phyloP scores from a whole-genome alignment of 2,888 invertebrate genomes.

The Drosophila ezoana region DNA sequence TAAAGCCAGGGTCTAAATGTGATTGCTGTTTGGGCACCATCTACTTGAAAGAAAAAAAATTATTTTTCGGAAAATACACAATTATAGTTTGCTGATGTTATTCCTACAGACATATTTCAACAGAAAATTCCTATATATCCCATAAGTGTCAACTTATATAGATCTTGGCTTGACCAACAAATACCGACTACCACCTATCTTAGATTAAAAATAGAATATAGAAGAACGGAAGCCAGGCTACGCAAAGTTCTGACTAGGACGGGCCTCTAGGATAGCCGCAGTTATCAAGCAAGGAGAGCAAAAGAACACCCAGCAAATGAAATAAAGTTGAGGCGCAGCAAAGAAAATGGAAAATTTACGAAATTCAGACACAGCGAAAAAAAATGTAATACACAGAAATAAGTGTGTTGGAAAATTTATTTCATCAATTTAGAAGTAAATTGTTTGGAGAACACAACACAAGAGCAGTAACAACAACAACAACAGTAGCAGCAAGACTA shows the following conservation, averaged over 20 bases:
- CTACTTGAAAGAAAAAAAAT: too few species aligned
- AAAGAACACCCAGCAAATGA: neutral
- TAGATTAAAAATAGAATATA: neutral
- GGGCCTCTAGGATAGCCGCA: conserved; percentile 3
- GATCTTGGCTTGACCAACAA: conserved; percentile 1
- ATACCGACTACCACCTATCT: conserved; percentile 3
- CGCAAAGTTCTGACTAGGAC: neutral
- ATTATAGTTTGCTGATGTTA: neutral
- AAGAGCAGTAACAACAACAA: conserved; percentile 24
- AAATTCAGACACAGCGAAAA: conserved; percentile 16
- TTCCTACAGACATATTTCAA: neutral
- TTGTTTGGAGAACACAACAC: conserved; percentile 82
- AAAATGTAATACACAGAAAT: conserved; percentile 66
- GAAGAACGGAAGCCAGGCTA: neutral
- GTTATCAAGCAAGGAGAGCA: neutral
- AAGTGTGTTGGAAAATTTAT: conserved; percentile 84
- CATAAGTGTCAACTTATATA: neutral
- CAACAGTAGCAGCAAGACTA: conserved; percentile 34
- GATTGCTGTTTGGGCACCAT: too few species aligned
- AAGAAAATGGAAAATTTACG: conserved; percentile 14
- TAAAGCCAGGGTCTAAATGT: too few species aligned
- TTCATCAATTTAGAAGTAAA: conserved; percentile 85
- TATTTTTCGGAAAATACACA: too few species aligned
- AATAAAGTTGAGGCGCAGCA: conserved; percentile 21
- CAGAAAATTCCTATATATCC: too few species aligned